Conservation (phyloP, 92 coral and sea anemone genomes). For the Galaxea fascicularis region DNA sequence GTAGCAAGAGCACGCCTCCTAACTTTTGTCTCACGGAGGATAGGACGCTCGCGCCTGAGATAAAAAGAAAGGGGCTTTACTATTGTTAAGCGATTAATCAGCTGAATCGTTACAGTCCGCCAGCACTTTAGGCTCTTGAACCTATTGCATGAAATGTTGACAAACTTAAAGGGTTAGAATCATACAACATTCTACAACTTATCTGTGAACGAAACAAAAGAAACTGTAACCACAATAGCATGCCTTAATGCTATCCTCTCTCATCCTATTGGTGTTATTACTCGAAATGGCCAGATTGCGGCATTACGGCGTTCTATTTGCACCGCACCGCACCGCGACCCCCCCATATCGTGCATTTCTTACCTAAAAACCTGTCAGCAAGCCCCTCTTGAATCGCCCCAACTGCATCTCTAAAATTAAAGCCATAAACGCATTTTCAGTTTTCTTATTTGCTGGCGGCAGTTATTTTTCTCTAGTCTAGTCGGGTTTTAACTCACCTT, state of each 20-base stretch:
- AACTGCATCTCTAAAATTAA: conserved; percentile 74
- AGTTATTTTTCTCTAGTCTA: too few relatives aligned
- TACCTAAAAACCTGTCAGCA: conserved; percentile 80
- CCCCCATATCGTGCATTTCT: neutral
- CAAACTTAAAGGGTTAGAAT: too few relatives aligned
- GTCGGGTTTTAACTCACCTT: conserved; percentile 50
- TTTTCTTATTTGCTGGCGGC: neutral
- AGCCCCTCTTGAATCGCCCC: conserved; percentile 78
- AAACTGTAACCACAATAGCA: too few relatives aligned
- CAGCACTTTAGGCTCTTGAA: too few relatives aligned
- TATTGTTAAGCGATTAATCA: neutral
- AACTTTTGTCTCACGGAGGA: conserved; percentile 60
- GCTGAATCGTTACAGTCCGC: neutral
- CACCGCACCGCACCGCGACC: too few relatives aligned
- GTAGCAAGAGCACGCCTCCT: conserved; percentile 77
- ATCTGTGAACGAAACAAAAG: too few relatives aligned
- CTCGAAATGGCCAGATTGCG: too few relatives aligned
- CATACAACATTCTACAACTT: too few relatives aligned
- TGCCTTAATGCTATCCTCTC: too few relatives aligned
- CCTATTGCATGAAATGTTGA: too few relatives aligned
- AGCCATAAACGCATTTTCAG: neutral
- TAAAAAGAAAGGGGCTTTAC: neutral
- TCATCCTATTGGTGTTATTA: too few relatives aligned
- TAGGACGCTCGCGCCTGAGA: conserved; percentile 33
- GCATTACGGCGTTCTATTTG: too few relatives aligned